A percentile compares a stretch with the other conserved stretches of the same genome.
phyloP scores from a whole-genome alignment of 1,140 invertebrate species.

The Nasonia longicornis region DNA sequence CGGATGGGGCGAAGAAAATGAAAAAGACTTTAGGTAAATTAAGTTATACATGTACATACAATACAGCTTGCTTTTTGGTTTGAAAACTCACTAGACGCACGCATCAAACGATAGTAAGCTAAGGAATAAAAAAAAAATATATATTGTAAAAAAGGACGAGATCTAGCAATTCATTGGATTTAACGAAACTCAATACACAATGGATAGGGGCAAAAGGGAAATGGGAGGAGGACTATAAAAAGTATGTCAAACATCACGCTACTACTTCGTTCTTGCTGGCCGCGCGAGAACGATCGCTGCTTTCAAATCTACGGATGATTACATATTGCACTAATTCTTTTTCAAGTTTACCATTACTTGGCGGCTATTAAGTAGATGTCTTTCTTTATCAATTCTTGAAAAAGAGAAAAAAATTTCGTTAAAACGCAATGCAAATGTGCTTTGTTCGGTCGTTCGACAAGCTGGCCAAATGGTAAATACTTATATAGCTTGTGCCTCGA shows the following conservation, averaged over 20 bases:
- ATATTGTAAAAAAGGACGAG: conserved; percentile 40
- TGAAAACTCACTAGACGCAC: conserved; percentile 45
- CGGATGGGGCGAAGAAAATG: conserved; percentile 19
- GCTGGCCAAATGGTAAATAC: no score
- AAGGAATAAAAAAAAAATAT: conserved; percentile 19
- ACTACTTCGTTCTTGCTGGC: conserved; percentile 35
- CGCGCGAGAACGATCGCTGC: conserved; percentile 25
- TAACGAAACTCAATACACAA: conserved; percentile 25
- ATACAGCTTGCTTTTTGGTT: conserved; percentile 41
- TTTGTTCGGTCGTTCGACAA: conserved; percentile 16
- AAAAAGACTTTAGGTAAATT: conserved; percentile 37
- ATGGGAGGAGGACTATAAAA: conserved; percentile 41
- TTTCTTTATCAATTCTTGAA: conserved; percentile 14
- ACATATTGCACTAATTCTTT: conserved; percentile 46
- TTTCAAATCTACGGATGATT: conserved; percentile 45
- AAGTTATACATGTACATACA: conserved; percentile 5
- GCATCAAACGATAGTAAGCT: conserved; percentile 43
- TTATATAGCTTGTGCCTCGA: conserved; percentile 19
- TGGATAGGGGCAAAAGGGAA: no score
- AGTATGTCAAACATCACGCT: conserved; percentile 42
- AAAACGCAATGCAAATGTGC: conserved; percentile 33
- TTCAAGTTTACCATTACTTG: conserved; percentile 21
- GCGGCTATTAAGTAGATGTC: background rate
- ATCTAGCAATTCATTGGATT: conserved; percentile 34
- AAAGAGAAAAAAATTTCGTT: conserved; percentile 28